Base-by-base conservation (phyloP, 2,113 vertebrate species). In the Leptocoma aspasia region DNA sequence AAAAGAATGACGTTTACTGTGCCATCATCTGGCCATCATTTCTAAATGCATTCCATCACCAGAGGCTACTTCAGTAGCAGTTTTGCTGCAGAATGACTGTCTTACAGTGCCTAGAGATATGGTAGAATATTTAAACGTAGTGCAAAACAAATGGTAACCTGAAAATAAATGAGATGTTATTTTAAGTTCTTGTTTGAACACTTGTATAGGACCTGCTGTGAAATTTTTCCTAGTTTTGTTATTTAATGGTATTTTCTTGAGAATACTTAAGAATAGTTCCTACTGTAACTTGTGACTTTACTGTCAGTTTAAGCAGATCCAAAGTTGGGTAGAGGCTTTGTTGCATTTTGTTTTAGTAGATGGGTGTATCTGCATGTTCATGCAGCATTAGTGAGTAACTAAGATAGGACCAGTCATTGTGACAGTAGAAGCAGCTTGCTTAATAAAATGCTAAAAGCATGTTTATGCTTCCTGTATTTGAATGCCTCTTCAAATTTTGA, bases 41-140 rank as follows among this genome's bases (percentile, higher is more conserved):
- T 96, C 93, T 92, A 97, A 97, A 95, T 81, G 91, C 78, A 64
- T 96, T 95, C 92, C 77, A 72, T 89, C 89, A 86, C 72, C 49
- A 92, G 75, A 68, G 66, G 69, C 79, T 72, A 44, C 73, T 64
- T 80, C 18, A 4, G 78, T 50, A 81, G 70, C 96, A 91, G 76
- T 86, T 97, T 90, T 96, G 95, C 76, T 77, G 87, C 78, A 66
- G 76, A 94, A 95, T 82, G 41, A 82, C 93, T 95, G 60, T 90
- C 70, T 86, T 59, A 35, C 2, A 15, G 57, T 96, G 45, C 80
- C 92, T 88, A 54, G 57, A 82, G 60, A 83, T 91, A 57, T 4
- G 26, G 50, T 65, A 68, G 53, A 65, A 24, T 53, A 47, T 76
- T 87, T 93, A 63, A 78, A 44, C 28, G 15, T 23, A 78, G 13